phyloP scores from a whole-genome alignment of 2,888 invertebrate genomes.

The Acrobasis consociella region DNA sequence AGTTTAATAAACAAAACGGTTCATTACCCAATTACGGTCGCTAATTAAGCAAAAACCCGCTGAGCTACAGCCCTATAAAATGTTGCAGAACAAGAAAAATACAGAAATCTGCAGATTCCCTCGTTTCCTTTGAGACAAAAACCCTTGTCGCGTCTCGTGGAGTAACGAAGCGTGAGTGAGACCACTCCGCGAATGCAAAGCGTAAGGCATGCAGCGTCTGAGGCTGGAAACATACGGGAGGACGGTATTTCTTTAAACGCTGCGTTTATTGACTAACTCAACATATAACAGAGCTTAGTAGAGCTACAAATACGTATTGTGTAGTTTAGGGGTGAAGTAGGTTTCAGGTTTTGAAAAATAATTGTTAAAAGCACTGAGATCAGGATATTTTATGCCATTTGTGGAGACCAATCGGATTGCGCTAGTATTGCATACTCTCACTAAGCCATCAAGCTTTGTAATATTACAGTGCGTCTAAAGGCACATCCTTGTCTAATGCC shows the following conservation, averaged over 20 bases:
- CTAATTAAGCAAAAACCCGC: conserved; percentile 51
- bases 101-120: conserved; percentile 63
- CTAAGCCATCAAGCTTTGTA: no score
- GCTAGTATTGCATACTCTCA: no score
- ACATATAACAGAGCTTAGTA: no score
- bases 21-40: conserved; percentile 28
- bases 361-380: no score
- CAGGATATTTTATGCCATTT: no score
- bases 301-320: no score
- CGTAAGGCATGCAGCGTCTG: conserved; percentile 39
- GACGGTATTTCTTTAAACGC: neutral
- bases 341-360: no score
- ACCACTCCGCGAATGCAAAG: conserved; percentile 63
- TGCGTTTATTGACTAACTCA: neutral
- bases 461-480: no score
- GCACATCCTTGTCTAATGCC: no score
- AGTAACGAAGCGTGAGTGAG: conserved; percentile 67
- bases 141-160: conserved; percentile 52
- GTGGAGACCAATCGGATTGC: no score
- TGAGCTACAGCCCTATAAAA: conserved; percentile 43
- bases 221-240: conserved; percentile 29
- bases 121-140: conserved; percentile 66
- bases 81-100: conserved; percentile 38
- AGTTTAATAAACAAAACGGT: conserved; percentile 15
- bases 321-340: no score